Conservation (phyloP, 2,888 invertebrate species). For the Drosophila tripunctata region DNA sequence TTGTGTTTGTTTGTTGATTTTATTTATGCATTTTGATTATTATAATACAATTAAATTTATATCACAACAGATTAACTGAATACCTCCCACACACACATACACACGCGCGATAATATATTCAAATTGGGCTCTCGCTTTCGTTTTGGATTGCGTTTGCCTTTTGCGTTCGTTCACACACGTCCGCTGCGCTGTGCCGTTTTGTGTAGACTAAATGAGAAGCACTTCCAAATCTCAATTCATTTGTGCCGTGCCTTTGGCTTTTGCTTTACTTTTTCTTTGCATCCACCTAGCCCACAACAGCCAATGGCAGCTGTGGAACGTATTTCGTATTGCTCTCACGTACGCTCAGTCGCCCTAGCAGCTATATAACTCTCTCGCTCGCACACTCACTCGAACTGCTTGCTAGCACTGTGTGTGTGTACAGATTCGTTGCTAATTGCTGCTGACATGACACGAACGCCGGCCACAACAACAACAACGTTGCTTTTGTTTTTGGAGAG, state of each 20-base stretch:
- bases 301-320: constrained; percentile 70
- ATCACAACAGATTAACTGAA: constrained; percentile 42
- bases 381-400: too few species aligned
- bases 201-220: constrained; percentile 79
- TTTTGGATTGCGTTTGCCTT: constrained; percentile 22
- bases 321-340: constrained; percentile 23
- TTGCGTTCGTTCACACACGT: constrained; percentile 65
- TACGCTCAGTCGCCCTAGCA: constrained; percentile 1
- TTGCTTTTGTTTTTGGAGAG: constrained; percentile 48
- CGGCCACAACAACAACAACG: constrained; percentile 23
- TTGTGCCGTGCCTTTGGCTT: constrained; percentile 43
- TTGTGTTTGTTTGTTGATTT: constrained; percentile 8
- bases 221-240: constrained; percentile 59
- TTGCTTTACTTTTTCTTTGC: constrained; percentile 34
- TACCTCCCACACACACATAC: constrained; percentile 31
- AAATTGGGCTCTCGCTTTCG: constrained; percentile 33
- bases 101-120: constrained; percentile 25
- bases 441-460: constrained; percentile 66
- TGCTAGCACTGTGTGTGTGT: constrained; percentile 30
- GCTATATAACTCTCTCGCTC: constrained; percentile 30
- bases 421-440: constrained; percentile 74
- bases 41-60: constrained; percentile 21
- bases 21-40: constrained; percentile 30
- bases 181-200: constrained; percentile 73
- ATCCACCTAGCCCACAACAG: constrained; percentile 9